These are phyloP conservation scores for Odontomachus brunneus DNA, from an alignment of 1,140 invertebrate genomes.

Conservation along the genomic window DNA sequence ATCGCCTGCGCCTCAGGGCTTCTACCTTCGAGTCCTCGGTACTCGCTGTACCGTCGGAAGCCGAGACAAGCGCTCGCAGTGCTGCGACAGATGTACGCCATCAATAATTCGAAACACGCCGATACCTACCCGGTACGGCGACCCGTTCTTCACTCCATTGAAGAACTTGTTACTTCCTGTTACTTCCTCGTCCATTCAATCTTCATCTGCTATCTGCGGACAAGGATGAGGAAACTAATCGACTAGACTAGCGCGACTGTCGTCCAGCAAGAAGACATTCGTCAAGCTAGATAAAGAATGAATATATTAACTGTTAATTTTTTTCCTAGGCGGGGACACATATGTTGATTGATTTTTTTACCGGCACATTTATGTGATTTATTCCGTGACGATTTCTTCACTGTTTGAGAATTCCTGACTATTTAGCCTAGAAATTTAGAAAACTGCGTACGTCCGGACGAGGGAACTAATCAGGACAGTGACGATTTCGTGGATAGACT, in stretches of 20 bases:
- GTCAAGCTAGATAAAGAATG: background rate
- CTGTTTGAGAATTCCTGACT: background rate
- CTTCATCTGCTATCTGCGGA: background rate
- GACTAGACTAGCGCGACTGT: background rate
- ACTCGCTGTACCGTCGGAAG: conserved; percentile 69
- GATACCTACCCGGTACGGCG: conserved; percentile 71
- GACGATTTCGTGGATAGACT: conserved; percentile 35
- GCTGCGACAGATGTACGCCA: conserved; percentile 75
- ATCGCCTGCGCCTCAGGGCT: conserved; percentile 72
- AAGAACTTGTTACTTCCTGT: background rate
- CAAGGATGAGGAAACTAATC: background rate
- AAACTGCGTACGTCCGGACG: conserved; percentile 59
- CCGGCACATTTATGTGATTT: background rate
- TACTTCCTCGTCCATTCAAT: conserved; percentile 3
- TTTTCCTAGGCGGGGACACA: too few species aligned
- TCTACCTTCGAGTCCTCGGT: conserved; percentile 72
- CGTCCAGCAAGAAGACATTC: background rate
- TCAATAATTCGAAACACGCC: conserved; percentile 76
- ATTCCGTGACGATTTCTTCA: background rate
- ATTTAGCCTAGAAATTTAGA: conserved; percentile 64
- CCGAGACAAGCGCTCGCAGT: conserved; percentile 68
- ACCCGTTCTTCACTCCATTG: background rate
- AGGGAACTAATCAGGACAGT: background rate
- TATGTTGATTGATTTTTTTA: background rate
- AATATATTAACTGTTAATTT: background rate